Percentiles rank a stretch among this genome's conserved stretches.
Evolutionary conservation across 2,113 vertebrate genomes (phyloP).

Genomic region (Conger conger): DNA sequence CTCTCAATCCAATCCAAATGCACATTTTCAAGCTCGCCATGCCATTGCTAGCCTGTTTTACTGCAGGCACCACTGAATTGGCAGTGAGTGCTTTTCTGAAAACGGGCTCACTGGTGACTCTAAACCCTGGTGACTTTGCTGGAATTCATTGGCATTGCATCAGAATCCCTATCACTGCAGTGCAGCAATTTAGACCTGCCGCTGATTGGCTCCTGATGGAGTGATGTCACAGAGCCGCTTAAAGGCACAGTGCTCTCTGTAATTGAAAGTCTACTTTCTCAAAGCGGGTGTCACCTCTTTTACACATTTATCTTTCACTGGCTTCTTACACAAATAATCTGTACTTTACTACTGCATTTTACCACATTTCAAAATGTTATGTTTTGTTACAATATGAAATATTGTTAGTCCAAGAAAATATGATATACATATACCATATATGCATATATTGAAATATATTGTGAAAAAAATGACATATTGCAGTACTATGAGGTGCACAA

Average conservation of each 20-base stretch:
- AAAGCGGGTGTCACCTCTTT: background rate
- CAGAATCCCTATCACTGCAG: background rate
- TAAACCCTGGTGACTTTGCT: background rate
- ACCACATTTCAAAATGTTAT: background rate
- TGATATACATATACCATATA: background rate
- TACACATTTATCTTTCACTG: background rate
- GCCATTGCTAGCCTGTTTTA: background rate
- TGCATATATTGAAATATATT: background rate
- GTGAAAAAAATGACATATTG: too few relatives aligned
- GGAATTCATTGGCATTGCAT: background rate
- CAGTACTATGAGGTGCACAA: background rate
- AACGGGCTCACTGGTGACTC: background rate
- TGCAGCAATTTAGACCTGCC: background rate
- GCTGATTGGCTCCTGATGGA: slow-evolving; percentile 8
- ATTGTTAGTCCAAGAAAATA: background rate
- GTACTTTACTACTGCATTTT: background rate
- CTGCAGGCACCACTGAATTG: background rate
- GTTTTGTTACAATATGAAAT: background rate
- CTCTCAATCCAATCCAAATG: background rate
- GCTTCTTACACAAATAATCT: background rate
- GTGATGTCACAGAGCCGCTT: background rate
- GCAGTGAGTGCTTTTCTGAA: background rate
- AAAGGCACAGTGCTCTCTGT: background rate
- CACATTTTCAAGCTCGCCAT: background rate
- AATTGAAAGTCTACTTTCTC: background rate